These are phyloP conservation scores for Antheraea mylitta DNA, from an alignment of 1,140 invertebrate species.

Conservation along the genomic window DNA sequence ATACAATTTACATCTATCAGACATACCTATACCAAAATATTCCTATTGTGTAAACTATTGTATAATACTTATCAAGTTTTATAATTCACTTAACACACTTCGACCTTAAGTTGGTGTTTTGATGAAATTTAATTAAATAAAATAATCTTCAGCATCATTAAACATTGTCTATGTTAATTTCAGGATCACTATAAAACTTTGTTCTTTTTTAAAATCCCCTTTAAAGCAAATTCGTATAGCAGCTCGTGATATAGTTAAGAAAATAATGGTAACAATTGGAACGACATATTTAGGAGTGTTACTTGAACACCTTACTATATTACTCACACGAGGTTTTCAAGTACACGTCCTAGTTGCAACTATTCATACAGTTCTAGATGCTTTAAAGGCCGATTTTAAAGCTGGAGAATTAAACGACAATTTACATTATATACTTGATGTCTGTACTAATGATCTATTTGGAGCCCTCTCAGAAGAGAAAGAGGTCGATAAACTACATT, in stretches of 20 bases:
- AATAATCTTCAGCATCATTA: no score
- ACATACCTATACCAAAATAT: no score
- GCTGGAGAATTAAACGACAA: slow-evolving; percentile 88
- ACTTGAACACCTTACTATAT: slow-evolving; percentile 88
- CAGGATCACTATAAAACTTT: slow-evolving; percentile 25
- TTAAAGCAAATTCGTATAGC: slow-evolving; percentile 92
- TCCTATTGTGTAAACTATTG: background rate
- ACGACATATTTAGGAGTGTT: slow-evolving; percentile 89
- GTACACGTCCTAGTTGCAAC: slow-evolving; percentile 95
- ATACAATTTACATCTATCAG: no score
- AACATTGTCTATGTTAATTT: background rate
- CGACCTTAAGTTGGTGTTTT: no score
- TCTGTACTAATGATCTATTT: slow-evolving; percentile 94
- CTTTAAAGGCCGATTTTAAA: slow-evolving; percentile 83
- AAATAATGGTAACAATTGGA: slow-evolving; percentile 92
- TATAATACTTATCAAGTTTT: background rate
- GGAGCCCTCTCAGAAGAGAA: slow-evolving; percentile 94
- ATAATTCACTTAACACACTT: no score
- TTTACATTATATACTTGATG: slow-evolving; percentile 88
- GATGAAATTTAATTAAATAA: no score
- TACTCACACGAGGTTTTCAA: slow-evolving; percentile 94
- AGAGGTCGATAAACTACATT: slow-evolving; percentile 90
- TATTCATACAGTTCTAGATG: slow-evolving; percentile 89
- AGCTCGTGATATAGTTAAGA: slow-evolving; percentile 92
- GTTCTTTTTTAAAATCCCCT: slow-evolving; percentile 24